Conservation (phyloP, 2,888 invertebrate genomes). For the Morpho achilles region DNA sequence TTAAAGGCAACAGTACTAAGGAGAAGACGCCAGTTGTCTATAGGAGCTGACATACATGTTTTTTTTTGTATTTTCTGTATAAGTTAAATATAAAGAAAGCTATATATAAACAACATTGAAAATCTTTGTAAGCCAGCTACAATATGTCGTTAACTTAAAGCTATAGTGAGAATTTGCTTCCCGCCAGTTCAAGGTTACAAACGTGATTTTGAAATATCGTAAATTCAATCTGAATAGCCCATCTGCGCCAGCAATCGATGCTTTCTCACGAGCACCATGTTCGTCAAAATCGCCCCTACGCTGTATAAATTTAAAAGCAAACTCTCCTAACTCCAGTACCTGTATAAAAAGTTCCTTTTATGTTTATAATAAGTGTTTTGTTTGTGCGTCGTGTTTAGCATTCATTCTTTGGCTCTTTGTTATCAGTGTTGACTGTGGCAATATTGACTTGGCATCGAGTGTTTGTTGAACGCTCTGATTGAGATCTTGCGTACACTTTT, state of each 20-base stretch:
- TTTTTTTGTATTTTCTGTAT: no score
- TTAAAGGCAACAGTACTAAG: no score
- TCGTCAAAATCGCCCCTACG: slow-evolving; percentile 17
- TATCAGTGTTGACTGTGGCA: slow-evolving; percentile 61
- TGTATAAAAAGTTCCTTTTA: slow-evolving; percentile 35
- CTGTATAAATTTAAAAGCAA: slow-evolving; percentile 16
- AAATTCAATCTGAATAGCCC: slow-evolving; percentile 65
- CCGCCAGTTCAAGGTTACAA: slow-evolving; percentile 67
- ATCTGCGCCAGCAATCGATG: slow-evolving; percentile 51
- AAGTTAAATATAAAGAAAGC: not conserved
- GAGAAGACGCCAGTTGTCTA: no score
- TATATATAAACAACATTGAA: not conserved
- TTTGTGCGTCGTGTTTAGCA: slow-evolving; percentile 65
- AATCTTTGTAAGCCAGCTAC: slow-evolving; percentile 6
- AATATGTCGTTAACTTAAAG: slow-evolving; percentile 13
- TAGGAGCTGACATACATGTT: no score
- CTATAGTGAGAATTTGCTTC: slow-evolving; percentile 59
- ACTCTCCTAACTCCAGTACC: slow-evolving; percentile 13
- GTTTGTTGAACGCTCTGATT: slow-evolving; percentile 43
- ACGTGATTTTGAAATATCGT: slow-evolving; percentile 72
- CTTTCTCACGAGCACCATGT: slow-evolving; percentile 60
- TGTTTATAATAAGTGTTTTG: slow-evolving; percentile 48
- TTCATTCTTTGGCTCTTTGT: slow-evolving; percentile 65
- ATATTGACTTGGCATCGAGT: slow-evolving; percentile 54
- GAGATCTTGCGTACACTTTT: slow-evolving; percentile 32